These are phyloP conservation scores for Fragum sueziense DNA, from an alignment of 2,888 invertebrate species.

Conservation along the genomic window DNA sequence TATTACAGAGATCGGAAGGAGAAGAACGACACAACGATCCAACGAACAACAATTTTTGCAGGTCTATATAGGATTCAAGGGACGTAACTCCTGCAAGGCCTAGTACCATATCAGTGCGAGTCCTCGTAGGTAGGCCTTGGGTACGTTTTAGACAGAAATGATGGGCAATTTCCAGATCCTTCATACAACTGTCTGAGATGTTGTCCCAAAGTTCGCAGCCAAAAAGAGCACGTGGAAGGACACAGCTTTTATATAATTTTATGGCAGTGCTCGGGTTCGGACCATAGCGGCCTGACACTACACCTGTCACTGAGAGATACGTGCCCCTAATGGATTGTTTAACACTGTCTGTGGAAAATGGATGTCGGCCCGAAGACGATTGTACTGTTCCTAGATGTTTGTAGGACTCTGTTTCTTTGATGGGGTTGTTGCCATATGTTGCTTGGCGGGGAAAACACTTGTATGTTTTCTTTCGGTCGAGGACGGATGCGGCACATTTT, in stretches of 20 bases:
- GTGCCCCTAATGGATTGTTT: neutral
- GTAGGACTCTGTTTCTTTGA: neutral
- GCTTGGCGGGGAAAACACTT: neutral
- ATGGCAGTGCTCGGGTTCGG: neutral
- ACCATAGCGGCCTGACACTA: neutral
- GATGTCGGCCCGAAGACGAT: neutral
- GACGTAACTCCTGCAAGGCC: neutral
- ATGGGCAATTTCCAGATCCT: neutral
- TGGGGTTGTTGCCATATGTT: neutral
- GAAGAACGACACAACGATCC: neutral
- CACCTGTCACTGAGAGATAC: neutral
- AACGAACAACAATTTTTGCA: neutral
- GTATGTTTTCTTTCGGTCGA: neutral
- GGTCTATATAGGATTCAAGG: neutral
- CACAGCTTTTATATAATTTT: neutral
- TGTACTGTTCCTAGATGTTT: neutral
- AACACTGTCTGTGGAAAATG: neutral
- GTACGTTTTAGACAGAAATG: neutral
- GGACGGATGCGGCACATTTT: constrained; percentile 17
- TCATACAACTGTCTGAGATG: neutral
- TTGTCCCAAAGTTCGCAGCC: constrained; percentile 1
- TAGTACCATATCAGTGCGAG: neutral
- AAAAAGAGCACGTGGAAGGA: neutral
- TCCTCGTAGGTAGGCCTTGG: neutral
- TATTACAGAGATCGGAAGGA: neutral